phyloP scores from a whole-genome alignment of 2,888 invertebrate genomes.

The Meloe dianella region DNA sequence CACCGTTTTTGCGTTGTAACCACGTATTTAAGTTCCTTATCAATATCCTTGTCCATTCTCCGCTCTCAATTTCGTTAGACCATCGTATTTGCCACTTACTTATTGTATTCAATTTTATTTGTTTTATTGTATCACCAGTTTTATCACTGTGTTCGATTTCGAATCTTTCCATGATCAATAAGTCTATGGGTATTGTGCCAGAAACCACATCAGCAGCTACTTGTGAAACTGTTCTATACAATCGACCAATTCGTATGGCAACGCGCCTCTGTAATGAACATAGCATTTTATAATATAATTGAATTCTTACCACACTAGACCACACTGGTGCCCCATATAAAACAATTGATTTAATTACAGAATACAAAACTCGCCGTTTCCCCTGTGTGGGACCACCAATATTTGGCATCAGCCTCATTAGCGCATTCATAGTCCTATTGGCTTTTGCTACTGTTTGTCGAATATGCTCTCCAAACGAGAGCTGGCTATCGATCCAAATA shows the following conservation, averaged over 20 bases:
- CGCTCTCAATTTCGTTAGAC: background rate
- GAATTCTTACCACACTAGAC: background rate
- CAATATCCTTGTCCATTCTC: background rate
- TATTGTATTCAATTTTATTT: background rate
- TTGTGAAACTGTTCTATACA: background rate
- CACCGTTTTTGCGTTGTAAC: background rate
- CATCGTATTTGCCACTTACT: background rate
- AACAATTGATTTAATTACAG: background rate
- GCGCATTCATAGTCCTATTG: background rate
- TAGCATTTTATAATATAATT: background rate
- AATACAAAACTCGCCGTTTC: background rate
- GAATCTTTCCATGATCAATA: background rate
- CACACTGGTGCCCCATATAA: conserved; percentile 6
- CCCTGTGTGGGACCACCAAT: background rate
- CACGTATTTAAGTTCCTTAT: background rate
- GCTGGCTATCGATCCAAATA: background rate
- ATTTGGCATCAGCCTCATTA: background rate
- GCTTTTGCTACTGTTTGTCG: background rate
- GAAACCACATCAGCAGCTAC: background rate
- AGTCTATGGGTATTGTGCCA: background rate
- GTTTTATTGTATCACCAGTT: background rate
- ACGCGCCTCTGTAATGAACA: background rate
- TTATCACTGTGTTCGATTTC: background rate
- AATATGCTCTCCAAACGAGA: background rate
- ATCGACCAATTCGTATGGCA: background rate